Base-by-base conservation (phyloP, 2,113 vertebrate genomes). In the Oncorhynchus nerka region DNA sequence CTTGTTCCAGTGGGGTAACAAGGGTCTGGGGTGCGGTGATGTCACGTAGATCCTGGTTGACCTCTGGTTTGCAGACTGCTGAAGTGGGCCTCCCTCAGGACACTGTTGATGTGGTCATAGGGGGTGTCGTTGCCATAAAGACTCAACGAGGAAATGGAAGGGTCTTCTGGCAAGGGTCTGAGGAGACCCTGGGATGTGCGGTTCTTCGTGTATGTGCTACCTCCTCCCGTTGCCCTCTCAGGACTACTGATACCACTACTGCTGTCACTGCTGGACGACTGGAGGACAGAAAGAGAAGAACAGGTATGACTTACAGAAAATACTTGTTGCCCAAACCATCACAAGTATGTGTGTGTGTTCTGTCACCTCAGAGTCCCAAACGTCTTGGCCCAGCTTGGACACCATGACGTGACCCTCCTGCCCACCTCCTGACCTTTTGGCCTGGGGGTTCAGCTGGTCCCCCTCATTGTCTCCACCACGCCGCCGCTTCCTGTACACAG, bases 21-120 rank as follows among this genome's bases (percentile, higher is more conserved):
- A 88, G 1, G 91, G 61, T 79, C 48, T 3, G 71, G 68, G 91
- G 77, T 83, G 8, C 28, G 11, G 16, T 73, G 62, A 3, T 30
- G 85, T 93, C 93, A 94, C 76, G 92, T 93, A 1, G 89, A 88
- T 69, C 91, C 91, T 5, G 94, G 95, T 77, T 94, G 95, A 69
- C 93, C 94, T 79, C 96, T 96, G 87, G 93, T 96, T 93, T 97
- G 96, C 84, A 99, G 91, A 92, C 98, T 98, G 84, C 95, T 96
- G 76, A 99, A 99, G 87, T 99, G 97, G 45, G 98, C 98, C 90
- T 99, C 98, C 91, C 94, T 95, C 93, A 99, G 92, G 90, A 98
- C 95, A 93, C 96, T 96, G 93, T 99, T 99, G 93, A 99, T 98
- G 92, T 93, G 90, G 91, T 91, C 77, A 49, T 94, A 94, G 19